Evolutionary conservation across 2,888 invertebrate genomes (phyloP).

Genomic region (Athalia cordata): DNA sequence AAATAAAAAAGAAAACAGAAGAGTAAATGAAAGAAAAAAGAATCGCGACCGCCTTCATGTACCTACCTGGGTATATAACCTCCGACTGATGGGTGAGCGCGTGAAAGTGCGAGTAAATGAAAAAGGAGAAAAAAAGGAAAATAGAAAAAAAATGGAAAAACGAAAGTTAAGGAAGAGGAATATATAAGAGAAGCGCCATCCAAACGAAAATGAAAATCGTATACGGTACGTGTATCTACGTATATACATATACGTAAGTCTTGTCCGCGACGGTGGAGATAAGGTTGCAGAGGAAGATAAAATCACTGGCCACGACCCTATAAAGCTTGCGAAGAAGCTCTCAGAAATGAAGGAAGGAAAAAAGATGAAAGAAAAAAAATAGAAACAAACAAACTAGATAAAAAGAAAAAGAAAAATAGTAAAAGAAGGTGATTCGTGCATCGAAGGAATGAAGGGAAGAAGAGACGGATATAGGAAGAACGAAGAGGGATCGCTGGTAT

Average conservation of each 20-base stretch:
- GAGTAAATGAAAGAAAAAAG: neutral
- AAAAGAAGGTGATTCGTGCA: too few species aligned
- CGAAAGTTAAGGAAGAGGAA: slow-evolving; percentile 39
- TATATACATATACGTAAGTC: neutral
- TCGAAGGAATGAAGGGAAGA: too few species aligned
- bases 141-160: slow-evolving; percentile 39
- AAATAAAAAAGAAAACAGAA: too few species aligned
- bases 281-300: neutral
- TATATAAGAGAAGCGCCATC: slow-evolving; percentile 33
- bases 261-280: neutral
- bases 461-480: too few species aligned
- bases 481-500: too few species aligned
- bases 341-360: neutral
- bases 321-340: neutral
- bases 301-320: neutral
- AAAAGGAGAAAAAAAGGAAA: slow-evolving; percentile 50
- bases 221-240: too few species aligned
- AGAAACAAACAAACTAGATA: neutral
- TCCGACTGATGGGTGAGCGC: slow-evolving; percentile 1
- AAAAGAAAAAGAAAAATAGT: neutral
- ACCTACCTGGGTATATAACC: neutral
- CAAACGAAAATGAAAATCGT: neutral
- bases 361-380: neutral
- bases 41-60: neutral
- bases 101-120: slow-evolving; percentile 40